A percentile compares a stretch with the other conserved stretches of the same genome.
phyloP scores from a whole-genome alignment of 2,888 invertebrate genomes.

The Parnassius smintheus region DNA sequence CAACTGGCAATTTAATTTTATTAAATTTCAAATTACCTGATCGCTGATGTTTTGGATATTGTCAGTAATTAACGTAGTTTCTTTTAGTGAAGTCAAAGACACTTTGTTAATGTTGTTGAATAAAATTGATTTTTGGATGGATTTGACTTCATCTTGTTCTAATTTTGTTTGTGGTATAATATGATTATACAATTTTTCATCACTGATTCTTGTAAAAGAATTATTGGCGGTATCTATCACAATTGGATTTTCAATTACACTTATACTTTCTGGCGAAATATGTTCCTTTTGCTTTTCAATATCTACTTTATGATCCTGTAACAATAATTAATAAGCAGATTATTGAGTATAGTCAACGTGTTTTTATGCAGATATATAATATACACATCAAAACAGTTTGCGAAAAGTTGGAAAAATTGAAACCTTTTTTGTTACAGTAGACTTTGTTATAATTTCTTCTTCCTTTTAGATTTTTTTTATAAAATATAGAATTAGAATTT shows the following conservation, averaged over 20 bases:
- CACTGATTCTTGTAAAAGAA: background rate
- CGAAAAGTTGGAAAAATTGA: too few species aligned
- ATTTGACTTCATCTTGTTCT: background rate
- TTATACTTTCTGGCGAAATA: background rate
- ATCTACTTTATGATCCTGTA: too few species aligned
- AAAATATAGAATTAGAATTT: too few species aligned
- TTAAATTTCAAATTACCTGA: background rate
- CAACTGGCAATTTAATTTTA: too few species aligned
- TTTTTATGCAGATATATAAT: too few species aligned
- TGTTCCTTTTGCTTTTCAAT: too few species aligned
- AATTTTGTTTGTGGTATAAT: background rate
- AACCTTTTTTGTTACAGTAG: too few species aligned
- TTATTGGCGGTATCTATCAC: background rate
- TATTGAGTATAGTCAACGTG: too few species aligned
- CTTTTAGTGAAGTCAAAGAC: background rate
- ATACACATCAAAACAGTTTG: too few species aligned
- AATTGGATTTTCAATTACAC: background rate
- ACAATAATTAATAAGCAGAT: too few species aligned
- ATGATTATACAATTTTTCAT: background rate
- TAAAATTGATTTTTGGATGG: background rate
- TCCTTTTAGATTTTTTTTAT: too few species aligned
- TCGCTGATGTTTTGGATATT: background rate
- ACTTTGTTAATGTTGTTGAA: background rate
- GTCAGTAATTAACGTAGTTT: background rate
- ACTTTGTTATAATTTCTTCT: too few species aligned